These are phyloP conservation scores for Rhea americana DNA, from an alignment of 2,113 vertebrate genomes.

Conservation along the genomic window DNA sequence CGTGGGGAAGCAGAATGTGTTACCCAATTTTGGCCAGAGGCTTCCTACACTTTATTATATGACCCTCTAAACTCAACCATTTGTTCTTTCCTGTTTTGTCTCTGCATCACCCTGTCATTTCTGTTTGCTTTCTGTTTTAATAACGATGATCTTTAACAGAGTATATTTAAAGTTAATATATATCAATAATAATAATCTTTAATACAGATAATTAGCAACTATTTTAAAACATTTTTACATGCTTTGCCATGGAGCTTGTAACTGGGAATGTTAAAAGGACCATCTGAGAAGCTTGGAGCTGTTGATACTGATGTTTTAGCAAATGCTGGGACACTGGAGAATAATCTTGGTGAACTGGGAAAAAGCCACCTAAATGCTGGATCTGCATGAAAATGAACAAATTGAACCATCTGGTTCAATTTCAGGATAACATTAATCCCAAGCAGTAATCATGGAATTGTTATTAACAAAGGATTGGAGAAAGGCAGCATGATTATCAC, in stretches of 20 bases:
- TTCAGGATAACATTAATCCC: not conserved
- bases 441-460: not conserved
- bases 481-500: not conserved
- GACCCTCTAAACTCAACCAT: not conserved
- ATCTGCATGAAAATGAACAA: not conserved
- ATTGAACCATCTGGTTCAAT: not conserved
- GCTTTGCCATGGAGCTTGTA: conserved; percentile 1
- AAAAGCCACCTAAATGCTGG: not conserved
- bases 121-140: conserved; percentile 34
- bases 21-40: not conserved
- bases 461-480: not conserved
- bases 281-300: not conserved
- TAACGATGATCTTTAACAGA: not conserved
- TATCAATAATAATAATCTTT: not conserved
- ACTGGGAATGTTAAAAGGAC: not conserved
- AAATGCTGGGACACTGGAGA: not conserved
- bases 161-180: not conserved
- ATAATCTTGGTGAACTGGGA: not conserved
- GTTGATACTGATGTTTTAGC: not conserved
- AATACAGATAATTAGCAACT: not conserved
- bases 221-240: not conserved
- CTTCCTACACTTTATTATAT: not conserved
- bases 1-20: not conserved
- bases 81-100: not conserved
- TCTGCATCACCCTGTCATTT: conserved; percentile 12